These are phyloP conservation scores for Coregonus suidteri DNA, from an alignment of 2,797 vertebrate species.

Conservation along the genomic window DNA sequence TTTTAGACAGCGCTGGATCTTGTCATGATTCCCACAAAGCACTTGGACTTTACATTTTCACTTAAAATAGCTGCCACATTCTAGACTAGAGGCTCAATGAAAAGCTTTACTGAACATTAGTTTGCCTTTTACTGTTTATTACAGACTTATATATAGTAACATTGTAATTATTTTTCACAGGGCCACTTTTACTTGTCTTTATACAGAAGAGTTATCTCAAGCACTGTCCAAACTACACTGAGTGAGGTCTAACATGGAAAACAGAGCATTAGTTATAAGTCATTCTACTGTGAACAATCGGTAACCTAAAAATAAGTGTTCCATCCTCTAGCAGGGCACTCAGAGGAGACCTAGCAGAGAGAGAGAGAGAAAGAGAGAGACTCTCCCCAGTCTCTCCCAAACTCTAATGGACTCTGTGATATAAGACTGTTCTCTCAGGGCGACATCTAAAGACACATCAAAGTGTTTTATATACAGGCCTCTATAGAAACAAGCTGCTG, in stretches of 20 bases:
- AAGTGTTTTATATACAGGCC: background rate
- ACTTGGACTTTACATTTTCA: background rate
- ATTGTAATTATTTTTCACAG: background rate
- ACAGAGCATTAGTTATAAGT: slow-evolving; percentile 21
- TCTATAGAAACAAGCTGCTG: background rate
- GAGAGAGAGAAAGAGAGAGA: slow-evolving; percentile 6
- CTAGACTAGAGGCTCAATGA: background rate
- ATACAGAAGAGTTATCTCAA: too few species aligned
- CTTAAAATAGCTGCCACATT: background rate
- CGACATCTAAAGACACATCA: background rate
- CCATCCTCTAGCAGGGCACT: slow-evolving; percentile 6
- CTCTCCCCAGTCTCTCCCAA: background rate
- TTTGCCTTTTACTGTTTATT: background rate
- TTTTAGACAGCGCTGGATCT: slow-evolving; percentile 10
- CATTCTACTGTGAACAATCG: slow-evolving; percentile 25
- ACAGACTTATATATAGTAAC: background rate
- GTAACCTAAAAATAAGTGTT: slow-evolving; percentile 38
- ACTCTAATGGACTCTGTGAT: background rate
- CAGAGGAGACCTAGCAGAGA: background rate
- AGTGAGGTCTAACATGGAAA: slow-evolving; percentile 12
- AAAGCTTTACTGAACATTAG: background rate
- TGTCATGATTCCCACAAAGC: slow-evolving; percentile 11
- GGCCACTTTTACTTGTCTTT: too few species aligned
- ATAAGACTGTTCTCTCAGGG: background rate
- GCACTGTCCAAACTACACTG: slow-evolving; percentile 3